Percentiles rank a stretch among this genome's conserved stretches.
Conservation (phyloP, 1,140 invertebrate species). For the Melanaphis sacchari region DNA sequence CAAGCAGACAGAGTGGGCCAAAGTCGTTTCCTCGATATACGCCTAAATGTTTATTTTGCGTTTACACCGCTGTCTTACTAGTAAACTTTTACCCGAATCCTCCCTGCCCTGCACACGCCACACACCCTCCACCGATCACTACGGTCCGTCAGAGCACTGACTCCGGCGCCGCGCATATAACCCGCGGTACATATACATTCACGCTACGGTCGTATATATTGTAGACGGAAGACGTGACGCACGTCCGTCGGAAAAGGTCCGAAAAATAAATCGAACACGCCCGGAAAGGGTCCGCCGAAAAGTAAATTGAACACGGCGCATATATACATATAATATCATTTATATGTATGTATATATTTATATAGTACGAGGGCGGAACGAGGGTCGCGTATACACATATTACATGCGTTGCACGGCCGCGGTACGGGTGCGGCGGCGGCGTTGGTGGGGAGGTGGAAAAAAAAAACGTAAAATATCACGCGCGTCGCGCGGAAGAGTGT, state of each 20-base stretch:
- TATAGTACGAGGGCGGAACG: background rate
- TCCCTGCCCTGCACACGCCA: too few relatives aligned
- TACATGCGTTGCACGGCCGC: background rate
- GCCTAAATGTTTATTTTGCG: background rate
- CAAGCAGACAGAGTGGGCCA: background rate
- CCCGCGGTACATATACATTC: background rate
- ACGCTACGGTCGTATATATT: too few relatives aligned
- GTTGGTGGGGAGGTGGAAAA: background rate
- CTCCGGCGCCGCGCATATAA: background rate
- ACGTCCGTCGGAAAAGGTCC: background rate
- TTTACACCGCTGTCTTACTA: background rate
- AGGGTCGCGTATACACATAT: background rate
- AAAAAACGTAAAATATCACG: conserved; percentile 40
- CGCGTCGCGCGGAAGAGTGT: conserved; percentile 4
- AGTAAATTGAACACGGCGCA: background rate
- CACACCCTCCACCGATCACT: too few relatives aligned
- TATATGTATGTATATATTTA: background rate
- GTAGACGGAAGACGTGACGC: background rate
- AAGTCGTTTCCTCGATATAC: background rate
- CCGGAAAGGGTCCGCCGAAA: conserved; percentile 5
- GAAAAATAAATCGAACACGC: conserved; percentile 12
- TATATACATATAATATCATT: background rate
- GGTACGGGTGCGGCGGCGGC: too few relatives aligned
- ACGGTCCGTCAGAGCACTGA: background rate
- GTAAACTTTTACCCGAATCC: background rate